Evolutionary conservation across 2,888 invertebrate genomes (phyloP).

Genomic region (Gortyna flavago): DNA sequence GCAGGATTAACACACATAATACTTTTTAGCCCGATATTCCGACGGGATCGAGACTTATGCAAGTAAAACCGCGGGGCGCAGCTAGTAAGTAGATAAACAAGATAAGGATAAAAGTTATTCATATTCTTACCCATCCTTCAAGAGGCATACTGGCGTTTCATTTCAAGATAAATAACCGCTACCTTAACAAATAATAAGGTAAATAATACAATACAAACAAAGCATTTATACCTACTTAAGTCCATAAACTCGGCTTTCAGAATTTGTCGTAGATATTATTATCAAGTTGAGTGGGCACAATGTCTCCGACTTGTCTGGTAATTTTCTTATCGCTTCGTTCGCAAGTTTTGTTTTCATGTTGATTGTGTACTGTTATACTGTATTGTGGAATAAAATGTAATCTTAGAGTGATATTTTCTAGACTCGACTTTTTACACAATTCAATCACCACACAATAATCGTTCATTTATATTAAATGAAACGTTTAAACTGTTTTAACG

Average conservation of each 20-base stretch:
- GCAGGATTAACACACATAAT: too few species aligned
- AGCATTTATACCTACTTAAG: constrained; percentile 25
- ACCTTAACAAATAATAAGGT: constrained; percentile 34
- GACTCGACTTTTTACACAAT: constrained; percentile 3
- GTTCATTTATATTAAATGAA: neutral
- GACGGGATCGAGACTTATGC: too few species aligned
- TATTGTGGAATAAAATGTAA: constrained; percentile 39
- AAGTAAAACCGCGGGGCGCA: too few species aligned
- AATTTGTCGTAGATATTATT: constrained; percentile 46
- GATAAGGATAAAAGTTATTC: neutral
- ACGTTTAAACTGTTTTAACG: constrained; percentile 10
- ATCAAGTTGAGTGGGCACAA: constrained; percentile 56
- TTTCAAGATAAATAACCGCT: constrained; percentile 29
- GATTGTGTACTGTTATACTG: constrained; percentile 39
- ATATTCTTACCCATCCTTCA: neutral
- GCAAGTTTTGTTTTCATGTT: constrained; percentile 66
- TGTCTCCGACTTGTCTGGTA: constrained; percentile 66
- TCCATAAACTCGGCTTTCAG: constrained; percentile 51
- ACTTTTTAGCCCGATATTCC: too few species aligned
- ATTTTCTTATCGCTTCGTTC: constrained; percentile 70
- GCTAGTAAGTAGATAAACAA: neutral
- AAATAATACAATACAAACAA: constrained; percentile 25
- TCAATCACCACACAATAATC: constrained; percentile 14
- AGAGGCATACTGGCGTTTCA: constrained; percentile 9
- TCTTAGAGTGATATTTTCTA: constrained; percentile 14